Conservation (phyloP, 1,140 invertebrate genomes). For the Drosophila auraria region DNA sequence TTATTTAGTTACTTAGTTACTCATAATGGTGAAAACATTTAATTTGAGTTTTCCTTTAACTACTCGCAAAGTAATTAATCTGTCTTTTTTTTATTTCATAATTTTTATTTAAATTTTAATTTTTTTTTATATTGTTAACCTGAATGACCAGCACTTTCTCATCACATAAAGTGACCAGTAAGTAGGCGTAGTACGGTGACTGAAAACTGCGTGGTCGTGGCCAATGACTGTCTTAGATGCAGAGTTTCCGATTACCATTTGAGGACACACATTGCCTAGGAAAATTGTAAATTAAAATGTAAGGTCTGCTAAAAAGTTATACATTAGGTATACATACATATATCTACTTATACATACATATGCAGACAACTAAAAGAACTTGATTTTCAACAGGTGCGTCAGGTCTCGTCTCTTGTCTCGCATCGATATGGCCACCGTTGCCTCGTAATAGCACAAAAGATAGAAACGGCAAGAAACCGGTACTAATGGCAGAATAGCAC, state of each 20-base stretch:
- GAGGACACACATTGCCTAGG: not conserved
- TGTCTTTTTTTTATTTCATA: too few species aligned
- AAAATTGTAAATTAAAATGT: constrained; percentile 16
- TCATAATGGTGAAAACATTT: too few species aligned
- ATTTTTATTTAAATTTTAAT: not conserved
- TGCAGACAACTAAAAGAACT: constrained; percentile 64
- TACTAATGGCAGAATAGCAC: constrained; percentile 43
- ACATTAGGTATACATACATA: constrained; percentile 4
- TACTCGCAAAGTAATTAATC: not conserved
- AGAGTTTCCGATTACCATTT: constrained; percentile 14
- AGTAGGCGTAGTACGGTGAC: not conserved
- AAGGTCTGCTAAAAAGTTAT: constrained; percentile 8
- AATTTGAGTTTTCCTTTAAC: not conserved
- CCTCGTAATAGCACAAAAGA: constrained; percentile 33
- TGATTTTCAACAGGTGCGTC: constrained; percentile 78
- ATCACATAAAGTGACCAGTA: not conserved
- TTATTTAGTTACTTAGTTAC: too few species aligned
- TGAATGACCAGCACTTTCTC: constrained; percentile 4
- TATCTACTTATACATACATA: not conserved
- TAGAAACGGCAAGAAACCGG: constrained; percentile 54
- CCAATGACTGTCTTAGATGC: constrained; percentile 5
- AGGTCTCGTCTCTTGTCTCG: constrained; percentile 49
- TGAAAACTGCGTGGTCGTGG: constrained; percentile 11
- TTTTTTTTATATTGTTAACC: not conserved
- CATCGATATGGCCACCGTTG: constrained; percentile 49